Evolutionary conservation across 2,113 vertebrate genomes (phyloP), one percentile per base, ranked within the genome.

Genomic region (Fukomys damarensis): DNA sequence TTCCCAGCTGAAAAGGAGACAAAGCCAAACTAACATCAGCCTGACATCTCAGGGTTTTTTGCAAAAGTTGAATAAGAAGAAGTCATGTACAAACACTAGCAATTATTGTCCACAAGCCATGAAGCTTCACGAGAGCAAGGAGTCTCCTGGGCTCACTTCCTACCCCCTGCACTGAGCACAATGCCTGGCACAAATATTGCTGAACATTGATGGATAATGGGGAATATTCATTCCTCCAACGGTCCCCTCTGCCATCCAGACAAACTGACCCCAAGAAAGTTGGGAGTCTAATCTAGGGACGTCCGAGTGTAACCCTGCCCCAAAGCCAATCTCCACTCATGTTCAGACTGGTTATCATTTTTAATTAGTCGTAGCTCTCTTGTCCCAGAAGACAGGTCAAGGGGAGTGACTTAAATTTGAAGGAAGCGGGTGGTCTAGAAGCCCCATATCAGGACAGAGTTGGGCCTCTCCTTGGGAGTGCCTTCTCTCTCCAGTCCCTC

Each of bases 111-210:
- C 56, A 13, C 11, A 49, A 38, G 52, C 76, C 52, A 22, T 26
- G 28, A 38, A 24, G 46, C 32, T 49, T 70, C 77, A 1, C 0
- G 32, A 19, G 10, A 43, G 32, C 20, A 30, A 46, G 14, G 28
- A n/a, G 28, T 7, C 63, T 80, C 12, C 72, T 59, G 32, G 20
- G 20, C 28, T 91, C 24, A 10, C 24, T 28, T 22, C 54, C 43
- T 43, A 30, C 0, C 0, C 11, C 3, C 49, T 32, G 4, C 20
- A 0, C n/a, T 52, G 38, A 85, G 76, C 54, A 41, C 8, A 22
- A 70, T 46, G 35, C 4, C 26, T 41, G n/a, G 20, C 20, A 65
- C 2, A 22, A 56, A 9, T 41, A 28, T 9, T 61, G 14, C 16
- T 83, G 35, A 38, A 9, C 49, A 5, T 9, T 56, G 35, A 88